Evolutionary conservation across 2,797 vertebrate genomes (phyloP).

Genomic region (Agapornis canus): DNA sequence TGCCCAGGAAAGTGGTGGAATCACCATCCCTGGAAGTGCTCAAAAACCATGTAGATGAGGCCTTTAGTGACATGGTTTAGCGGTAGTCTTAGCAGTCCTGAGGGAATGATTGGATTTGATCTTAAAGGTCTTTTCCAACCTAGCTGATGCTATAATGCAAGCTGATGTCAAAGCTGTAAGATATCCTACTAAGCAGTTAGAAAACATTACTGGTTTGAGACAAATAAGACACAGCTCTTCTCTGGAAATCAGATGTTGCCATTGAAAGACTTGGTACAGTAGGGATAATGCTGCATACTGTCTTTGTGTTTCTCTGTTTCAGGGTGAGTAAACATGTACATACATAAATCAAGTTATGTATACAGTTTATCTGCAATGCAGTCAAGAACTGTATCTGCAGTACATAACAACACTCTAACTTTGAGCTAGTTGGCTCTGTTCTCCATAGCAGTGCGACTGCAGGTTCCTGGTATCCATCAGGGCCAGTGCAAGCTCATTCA

Average conservation of each 20-base stretch:
- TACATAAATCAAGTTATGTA: neutral
- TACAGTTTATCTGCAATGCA: constrained; percentile 42
- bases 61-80: neutral
- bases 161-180: neutral
- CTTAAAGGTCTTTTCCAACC: neutral
- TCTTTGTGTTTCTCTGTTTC: neutral
- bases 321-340: neutral
- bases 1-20: neutral
- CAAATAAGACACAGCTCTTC: neutral
- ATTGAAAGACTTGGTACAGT: neutral
- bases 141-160: neutral
- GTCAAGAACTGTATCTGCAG: neutral
- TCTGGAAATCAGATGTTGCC: neutral
- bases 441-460: neutral
- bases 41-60: neutral
- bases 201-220: neutral
- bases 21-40: neutral
- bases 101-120: neutral
- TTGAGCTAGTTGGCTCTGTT: neutral
- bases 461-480: neutral
- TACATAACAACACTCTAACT: neutral
- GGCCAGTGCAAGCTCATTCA: neutral
- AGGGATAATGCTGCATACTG: neutral
- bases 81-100: neutral
- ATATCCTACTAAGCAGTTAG: neutral